Evolutionary conservation across 2,797 vertebrate species (phyloP).

Genomic region (Esox lucius): DNA sequence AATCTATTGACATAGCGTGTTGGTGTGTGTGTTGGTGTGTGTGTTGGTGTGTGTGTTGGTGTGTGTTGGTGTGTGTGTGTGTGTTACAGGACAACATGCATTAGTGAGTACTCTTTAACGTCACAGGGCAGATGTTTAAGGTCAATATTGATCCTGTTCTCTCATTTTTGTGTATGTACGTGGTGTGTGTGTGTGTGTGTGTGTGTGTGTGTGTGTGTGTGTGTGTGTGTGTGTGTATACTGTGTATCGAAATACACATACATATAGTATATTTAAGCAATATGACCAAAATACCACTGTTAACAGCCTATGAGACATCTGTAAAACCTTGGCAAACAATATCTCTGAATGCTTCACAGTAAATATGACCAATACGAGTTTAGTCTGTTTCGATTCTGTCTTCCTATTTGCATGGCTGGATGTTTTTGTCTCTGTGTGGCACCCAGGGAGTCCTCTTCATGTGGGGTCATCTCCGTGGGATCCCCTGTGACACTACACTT

Average conservation of each 20-base stretch:
- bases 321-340: too few relatives aligned
- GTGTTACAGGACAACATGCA: constrained; percentile 3
- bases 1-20: not conserved
- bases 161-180: not conserved
- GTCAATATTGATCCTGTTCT: constrained; percentile 58
- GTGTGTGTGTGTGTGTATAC: too few relatives aligned
- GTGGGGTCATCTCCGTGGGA: constrained; percentile 64
- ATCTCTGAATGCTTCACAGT: too few relatives aligned
- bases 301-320: too few relatives aligned
- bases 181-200: too few relatives aligned
- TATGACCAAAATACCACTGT: too few relatives aligned
- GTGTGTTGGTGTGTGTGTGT: constrained; percentile 16
- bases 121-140: constrained; percentile 48
- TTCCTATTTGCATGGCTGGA: constrained; percentile 51
- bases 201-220: too few relatives aligned
- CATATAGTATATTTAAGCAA: too few relatives aligned
- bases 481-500: constrained; percentile 70
- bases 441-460: constrained; percentile 61
- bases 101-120: constrained; percentile 22
- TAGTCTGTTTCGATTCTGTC: too few relatives aligned
- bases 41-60: constrained; percentile 2
- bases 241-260: too few relatives aligned
- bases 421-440: constrained; percentile 30
- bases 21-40: constrained; percentile 4
- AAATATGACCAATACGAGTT: too few relatives aligned